Base-by-base conservation (phyloP, 2,113 vertebrate species). In the Lycaon pictus region DNA sequence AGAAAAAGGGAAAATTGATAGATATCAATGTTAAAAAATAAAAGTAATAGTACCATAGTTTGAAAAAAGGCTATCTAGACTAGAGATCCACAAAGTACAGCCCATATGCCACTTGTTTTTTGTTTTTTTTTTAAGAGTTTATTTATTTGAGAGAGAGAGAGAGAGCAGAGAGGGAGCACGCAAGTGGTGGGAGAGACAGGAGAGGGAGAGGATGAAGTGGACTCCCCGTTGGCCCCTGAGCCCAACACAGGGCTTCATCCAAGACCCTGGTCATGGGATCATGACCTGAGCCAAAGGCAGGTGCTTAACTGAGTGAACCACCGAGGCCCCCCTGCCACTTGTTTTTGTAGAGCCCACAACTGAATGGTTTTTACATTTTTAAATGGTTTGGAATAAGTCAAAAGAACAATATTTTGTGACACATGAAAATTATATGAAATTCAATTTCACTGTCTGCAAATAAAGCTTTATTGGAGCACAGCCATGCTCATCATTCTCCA, bases 291-390 rank as follows among this genome's bases (percentile, higher is more conserved):
- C 43, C 43, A 43, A 43, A 43, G 43, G 43, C 43, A 43, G 43
- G 43, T 43, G 43, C 43, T 43, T 43, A 43, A 43, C 43, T 43
- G 43, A 43, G 43, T 43, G 43, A 43, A 43, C 43, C 43, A 43
- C 43, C 43, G 43, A 43, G 43, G 43, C 1, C 43, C 43, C 43
- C 43, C 43, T 35, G 79, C 16, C 25, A n/a, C 29, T 17, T 76
- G 37, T n/a, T 76, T 89, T 62, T 62, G 27, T 76, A 48, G 19
- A 55, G 11, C 7, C 27, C 56, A 89, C 27, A 76, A n/a, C 55
- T 88, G 55, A 76, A 82, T 62, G 25, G 17, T 55, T 63, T 94
- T 62, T 62, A 74, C 19, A 90, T 55, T 95, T 95, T 83, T 65
- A 56, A 83, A 83, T 90, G 12, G 3, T 29, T 83, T 83, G 67